Conservation (phyloP, 2,797 vertebrate genomes). For the Urocyon cinereoargenteus region DNA sequence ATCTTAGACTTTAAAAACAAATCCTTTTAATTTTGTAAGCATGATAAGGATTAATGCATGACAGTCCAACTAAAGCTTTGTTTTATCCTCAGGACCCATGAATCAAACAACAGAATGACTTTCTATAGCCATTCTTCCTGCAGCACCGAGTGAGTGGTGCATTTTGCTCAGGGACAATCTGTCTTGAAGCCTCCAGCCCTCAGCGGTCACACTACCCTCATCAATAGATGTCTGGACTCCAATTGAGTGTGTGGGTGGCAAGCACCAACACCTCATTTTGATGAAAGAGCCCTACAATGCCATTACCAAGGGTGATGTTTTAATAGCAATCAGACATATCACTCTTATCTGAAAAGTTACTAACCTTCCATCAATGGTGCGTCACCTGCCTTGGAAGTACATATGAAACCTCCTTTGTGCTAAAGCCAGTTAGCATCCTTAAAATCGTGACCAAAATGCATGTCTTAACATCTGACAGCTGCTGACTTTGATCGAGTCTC, state of each 20-base stretch:
- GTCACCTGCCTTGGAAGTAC: slow-evolving; percentile 15
- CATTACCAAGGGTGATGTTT: slow-evolving; percentile 53
- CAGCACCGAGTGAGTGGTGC: fast-evolving
- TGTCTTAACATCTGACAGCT: slow-evolving; percentile 50
- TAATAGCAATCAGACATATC: slow-evolving; percentile 13
- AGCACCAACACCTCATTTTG: background rate
- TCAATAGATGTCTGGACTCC: background rate
- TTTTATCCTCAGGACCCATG: background rate
- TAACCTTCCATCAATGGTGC: background rate
- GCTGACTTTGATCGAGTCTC: slow-evolving; percentile 32
- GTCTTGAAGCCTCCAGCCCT: background rate
- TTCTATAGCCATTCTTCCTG: background rate
- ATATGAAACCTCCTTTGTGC: background rate
- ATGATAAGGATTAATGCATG: background rate
- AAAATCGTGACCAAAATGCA: slow-evolving; percentile 33
- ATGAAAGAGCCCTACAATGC: background rate
- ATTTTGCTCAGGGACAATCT: fast-evolving
- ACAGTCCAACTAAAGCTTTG: fast-evolving
- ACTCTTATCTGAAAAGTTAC: slow-evolving; percentile 41
- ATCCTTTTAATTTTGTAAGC: background rate
- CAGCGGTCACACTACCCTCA: background rate
- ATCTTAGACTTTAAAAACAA: background rate
- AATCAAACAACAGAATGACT: background rate
- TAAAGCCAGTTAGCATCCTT: background rate
- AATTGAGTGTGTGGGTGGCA: background rate